phyloP scores from a whole-genome alignment of 2,113 vertebrate genomes.

The Callionymus lyra region DNA sequence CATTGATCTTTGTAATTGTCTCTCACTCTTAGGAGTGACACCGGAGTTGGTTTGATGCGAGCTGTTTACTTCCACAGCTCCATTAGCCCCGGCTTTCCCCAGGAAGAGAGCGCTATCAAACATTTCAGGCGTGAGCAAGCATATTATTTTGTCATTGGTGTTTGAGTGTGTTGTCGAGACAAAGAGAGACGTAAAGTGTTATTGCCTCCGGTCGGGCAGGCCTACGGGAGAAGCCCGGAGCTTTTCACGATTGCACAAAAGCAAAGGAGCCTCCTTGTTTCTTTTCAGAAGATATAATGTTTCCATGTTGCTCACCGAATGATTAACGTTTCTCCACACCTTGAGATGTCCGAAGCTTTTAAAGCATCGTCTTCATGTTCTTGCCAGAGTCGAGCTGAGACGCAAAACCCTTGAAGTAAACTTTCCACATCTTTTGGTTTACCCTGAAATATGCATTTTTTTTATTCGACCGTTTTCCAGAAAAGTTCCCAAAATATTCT shows the following conservation, averaged over 20 bases:
- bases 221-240: constrained; percentile 31
- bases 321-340: too few species aligned
- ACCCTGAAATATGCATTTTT: too few species aligned
- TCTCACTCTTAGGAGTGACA: constrained; percentile 56
- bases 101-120: constrained; percentile 51
- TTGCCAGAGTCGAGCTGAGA: too few species aligned
- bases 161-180: constrained; percentile 12
- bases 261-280: constrained; percentile 11
- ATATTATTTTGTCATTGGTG: constrained; percentile 45
- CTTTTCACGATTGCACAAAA: constrained; percentile 34
- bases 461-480: too few species aligned
- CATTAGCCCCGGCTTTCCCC: constrained; percentile 41
- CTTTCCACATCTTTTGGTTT: too few species aligned
- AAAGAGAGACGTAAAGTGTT: constrained; percentile 4
- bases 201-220: constrained; percentile 8
- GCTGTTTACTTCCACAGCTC: constrained; percentile 59
- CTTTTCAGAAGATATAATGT: too few species aligned
- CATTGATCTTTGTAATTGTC: constrained; percentile 63
- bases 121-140: constrained; percentile 58
- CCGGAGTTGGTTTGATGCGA: constrained; percentile 60
- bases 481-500: too few species aligned
- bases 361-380: too few species aligned
- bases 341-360: too few species aligned
- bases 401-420: too few species aligned
- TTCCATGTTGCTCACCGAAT: too few species aligned